phyloP scores from a whole-genome alignment of 2,113 vertebrate genomes.

The Ochotona princeps region DNA sequence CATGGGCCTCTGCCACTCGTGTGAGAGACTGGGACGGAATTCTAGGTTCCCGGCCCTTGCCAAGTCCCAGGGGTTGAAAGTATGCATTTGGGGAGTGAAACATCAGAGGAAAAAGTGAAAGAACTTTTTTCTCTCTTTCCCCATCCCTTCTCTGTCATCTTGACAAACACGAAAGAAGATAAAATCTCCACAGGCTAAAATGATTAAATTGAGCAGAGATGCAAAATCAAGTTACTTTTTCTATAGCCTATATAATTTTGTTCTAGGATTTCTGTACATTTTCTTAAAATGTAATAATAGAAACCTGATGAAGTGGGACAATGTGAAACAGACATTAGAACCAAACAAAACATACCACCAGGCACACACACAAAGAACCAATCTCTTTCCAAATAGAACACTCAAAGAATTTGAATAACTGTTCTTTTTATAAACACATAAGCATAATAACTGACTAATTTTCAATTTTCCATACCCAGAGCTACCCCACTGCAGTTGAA shows the following conservation, averaged over 20 bases:
- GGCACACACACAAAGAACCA: conserved; percentile 15
- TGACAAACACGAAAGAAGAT: too few relatives aligned
- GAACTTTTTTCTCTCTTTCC: too few relatives aligned
- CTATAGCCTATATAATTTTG: conserved; percentile 27
- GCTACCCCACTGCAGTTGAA: neutral
- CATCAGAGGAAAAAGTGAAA: too few relatives aligned
- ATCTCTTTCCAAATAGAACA: conserved; percentile 39
- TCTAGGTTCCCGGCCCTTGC: too few relatives aligned
- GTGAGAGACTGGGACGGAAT: too few relatives aligned
- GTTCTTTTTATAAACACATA: conserved; percentile 42
- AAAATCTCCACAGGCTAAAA: neutral
- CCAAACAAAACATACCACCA: conserved; percentile 47
- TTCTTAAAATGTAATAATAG: conserved; percentile 35
- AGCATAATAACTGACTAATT: neutral
- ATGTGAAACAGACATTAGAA: conserved; percentile 31
- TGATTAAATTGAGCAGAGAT: neutral
- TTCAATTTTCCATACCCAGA: neutral
- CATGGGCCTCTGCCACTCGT: too few relatives aligned
- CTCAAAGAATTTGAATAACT: conserved; percentile 28
- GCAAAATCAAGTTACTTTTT: conserved; percentile 20
- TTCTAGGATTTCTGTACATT: conserved; percentile 23
- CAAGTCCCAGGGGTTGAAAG: too few relatives aligned
- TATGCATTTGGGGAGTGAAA: too few relatives aligned
- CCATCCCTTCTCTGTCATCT: too few relatives aligned
- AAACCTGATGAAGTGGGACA: neutral